Base-by-base conservation (phyloP, 2,113 vertebrate genomes). In the Nannospalax galili region DNA sequence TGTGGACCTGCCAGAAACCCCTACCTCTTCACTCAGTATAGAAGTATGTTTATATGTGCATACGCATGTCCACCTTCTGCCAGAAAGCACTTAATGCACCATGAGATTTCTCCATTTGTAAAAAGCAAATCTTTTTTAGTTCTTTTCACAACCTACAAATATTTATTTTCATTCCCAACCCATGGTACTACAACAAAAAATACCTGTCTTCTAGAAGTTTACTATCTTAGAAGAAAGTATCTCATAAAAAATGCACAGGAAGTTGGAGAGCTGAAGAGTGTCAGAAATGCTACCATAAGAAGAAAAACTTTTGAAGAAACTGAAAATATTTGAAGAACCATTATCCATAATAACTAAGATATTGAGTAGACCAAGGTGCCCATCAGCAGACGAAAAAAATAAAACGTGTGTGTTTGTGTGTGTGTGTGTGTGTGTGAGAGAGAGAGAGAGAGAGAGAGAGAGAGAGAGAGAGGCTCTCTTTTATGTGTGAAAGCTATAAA, bases 71-170 rank as follows among this genome's bases (percentile, higher is more conserved):
- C 93, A 96, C 73, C 84, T 91, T 97, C 95, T 95, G 89, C 87
- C 92, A 97, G 65, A 91, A 87, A 93, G 42, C 74, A 95, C 42
- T 84, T 80, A 92, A 74, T 48, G 60, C 81, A 67, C 75, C 65
- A 20, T 95, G 93, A 95, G 84, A 97, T 95, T 96, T 95, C 84
- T 96, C 92, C 96, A 93, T 95, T 95, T 97, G 84, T 45, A 96
- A 75, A 74, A 92, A 97, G 75, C 65, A 91, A 95, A 84, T 86
- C 26, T 15, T 80, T 84, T 92, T 92, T 80, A 86, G 65, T 84
- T 95, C 65, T 90, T 95, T 84, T 78, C 62, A 94, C 87, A 97
- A 97, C 77, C 70, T 97, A 64, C 45, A 97, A 95, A 92, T 96
- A 97, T 91, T 95, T 97, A 90, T 37, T 84, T 87, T 24, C 69